Evolutionary conservation across 2,113 vertebrate species (phyloP), one percentile per base, ranked within the genome.

Genomic region (Nestor notabilis): DNA sequence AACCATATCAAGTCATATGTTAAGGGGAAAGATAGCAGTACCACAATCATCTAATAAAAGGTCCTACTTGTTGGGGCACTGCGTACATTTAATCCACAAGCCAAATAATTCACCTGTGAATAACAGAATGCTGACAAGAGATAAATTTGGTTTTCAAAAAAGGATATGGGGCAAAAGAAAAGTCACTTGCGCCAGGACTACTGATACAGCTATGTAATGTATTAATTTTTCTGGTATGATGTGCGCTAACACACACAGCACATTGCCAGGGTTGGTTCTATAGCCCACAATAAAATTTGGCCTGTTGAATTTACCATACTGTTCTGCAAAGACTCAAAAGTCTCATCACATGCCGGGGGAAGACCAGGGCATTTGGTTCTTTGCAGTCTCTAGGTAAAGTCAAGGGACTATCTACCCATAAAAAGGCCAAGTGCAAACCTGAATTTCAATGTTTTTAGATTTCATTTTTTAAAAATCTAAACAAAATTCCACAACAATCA

Each of bases 361-460:
- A 72, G 14, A 44, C 2, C 4, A 44, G 24, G 5, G 2, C 1
- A 0, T 50, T 74, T 53, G 1, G 1, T 9, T 69, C 16, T 87
- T 77, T 83, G 13, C 28, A 37, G 4, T 72, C n/a, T 68, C 47
- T 39, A 50, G 14, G 33, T 24, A 44, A 91, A 77, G 23, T 3
- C 14, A 80, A 72, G 17, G 5, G 5, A 44, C 6, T 60, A 17
- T 25, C 25, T 46, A 49, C 10, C 13, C 16, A n/a, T 31, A 47
- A 56, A 90, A 86, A 88, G 13, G 10, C 3, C 25, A 60, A 50
- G 7, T 10, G 16, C 4, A 80, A 64, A 29, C 11, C 4, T 39
- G 16, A 66, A 77, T 95, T 89, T 91, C n/a, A 33, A 23, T 4
- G 2, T 0, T 1, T 55, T 65, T 66, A 83, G 13, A 53, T 74